Conservation (phyloP, 53 echinoderm and acorn worm species). For the Actinopyga echinites region DNA sequence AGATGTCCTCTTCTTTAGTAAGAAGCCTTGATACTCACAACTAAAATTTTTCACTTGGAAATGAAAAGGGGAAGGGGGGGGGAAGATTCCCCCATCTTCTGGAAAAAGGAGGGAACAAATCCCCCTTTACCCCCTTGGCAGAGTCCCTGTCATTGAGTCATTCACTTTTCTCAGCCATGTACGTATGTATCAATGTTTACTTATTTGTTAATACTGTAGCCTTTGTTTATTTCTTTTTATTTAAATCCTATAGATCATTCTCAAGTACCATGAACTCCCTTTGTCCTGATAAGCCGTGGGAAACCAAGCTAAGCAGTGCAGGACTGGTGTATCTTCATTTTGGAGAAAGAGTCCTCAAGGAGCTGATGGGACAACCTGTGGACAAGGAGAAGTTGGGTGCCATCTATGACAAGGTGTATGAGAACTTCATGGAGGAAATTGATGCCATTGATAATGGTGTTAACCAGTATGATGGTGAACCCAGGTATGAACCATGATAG, state of each 20-base stretch:
- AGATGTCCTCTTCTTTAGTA: no score
- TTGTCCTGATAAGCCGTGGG: conserved; percentile 64
- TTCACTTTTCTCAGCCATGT: no score
- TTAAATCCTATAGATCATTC: conserved; percentile 61
- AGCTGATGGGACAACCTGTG: conserved; percentile 39
- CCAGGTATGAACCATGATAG: conserved; percentile 65
- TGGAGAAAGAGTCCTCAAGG: conserved; percentile 63
- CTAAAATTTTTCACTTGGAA: no score
- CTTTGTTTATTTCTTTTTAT: neutral
- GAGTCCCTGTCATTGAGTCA: no score
- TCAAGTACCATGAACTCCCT: conserved; percentile 85
- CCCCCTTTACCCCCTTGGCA: no score
- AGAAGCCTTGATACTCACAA: no score
- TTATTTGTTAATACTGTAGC: neutral
- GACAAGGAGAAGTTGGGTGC: conserved; percentile 52
- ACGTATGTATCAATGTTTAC: no score
- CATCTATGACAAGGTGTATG: conserved; percentile 89
- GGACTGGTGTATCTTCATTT: conserved; percentile 87
- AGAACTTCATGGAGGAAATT: conserved; percentile 95
- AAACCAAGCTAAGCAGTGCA: conserved; percentile 84
- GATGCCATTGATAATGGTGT: conserved; percentile 95
- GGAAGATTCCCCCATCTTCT: no score
- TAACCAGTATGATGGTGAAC: conserved; percentile 74
- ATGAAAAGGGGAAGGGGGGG: no score
- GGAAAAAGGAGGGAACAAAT: no score